Conservation (phyloP, 2,113 vertebrate genomes). For the Candoia aspera region DNA sequence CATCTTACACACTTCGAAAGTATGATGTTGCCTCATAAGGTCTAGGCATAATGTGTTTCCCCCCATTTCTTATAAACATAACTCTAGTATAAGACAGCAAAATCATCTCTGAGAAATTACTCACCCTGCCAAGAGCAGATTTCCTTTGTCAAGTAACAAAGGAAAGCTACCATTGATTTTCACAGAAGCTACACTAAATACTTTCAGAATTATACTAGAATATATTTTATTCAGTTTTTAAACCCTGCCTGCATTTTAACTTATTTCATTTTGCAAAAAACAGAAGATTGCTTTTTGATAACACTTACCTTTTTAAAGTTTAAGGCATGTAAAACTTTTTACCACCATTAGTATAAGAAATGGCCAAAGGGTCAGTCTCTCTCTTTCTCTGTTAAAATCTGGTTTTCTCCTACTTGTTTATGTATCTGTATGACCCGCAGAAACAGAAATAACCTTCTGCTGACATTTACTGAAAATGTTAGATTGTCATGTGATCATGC, state of each 20-base stretch:
- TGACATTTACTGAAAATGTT: constrained; percentile 70
- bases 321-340: constrained; percentile 16
- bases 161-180: not conserved
- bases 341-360: not conserved
- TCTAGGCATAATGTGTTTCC: not conserved
- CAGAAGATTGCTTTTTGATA: not conserved
- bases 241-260: not conserved
- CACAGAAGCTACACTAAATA: not conserved
- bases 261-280: not conserved
- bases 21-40: not conserved
- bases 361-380: not conserved
- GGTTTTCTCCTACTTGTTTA: not conserved
- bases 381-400: not conserved
- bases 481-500: constrained; percentile 52
- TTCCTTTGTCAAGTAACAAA: not conserved
- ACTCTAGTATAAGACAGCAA: not conserved
- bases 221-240: constrained; percentile 6
- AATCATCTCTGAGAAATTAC: not conserved
- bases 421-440: constrained; percentile 29
- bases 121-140: not conserved
- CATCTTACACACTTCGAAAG: not conserved
- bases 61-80: not conserved
- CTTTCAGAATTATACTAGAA: not conserved
- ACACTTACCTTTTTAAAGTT: not conserved
- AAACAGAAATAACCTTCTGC: constrained; percentile 45